Evolutionary conservation across 2,113 vertebrate genomes (phyloP).

Genomic region (Edolisoma coerulescens): DNA sequence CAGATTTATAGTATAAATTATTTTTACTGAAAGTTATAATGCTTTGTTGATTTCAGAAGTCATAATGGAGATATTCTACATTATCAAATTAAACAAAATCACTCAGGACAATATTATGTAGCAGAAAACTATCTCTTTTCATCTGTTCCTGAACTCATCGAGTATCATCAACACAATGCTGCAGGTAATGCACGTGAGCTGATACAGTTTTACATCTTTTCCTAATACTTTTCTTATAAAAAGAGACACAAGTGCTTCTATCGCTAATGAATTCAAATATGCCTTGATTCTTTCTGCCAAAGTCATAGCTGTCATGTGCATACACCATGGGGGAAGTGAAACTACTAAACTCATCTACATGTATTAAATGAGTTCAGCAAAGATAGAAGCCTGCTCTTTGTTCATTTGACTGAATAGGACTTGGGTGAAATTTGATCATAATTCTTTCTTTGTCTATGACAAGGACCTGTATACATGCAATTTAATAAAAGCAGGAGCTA

Average conservation of each 20-base stretch:
- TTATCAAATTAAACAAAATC: slow-evolving; percentile 84
- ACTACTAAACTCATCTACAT: background rate
- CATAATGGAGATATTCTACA: slow-evolving; percentile 73
- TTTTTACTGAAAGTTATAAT: background rate
- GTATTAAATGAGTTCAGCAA: background rate
- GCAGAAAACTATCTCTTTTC: slow-evolving; percentile 80
- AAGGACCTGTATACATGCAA: background rate
- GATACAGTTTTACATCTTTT: background rate
- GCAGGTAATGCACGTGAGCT: slow-evolving; percentile 71
- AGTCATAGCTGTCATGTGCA: background rate
- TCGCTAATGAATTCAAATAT: background rate
- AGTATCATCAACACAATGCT: slow-evolving; percentile 86
- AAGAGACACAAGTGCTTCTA: background rate
- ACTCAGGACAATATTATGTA: slow-evolving; percentile 75
- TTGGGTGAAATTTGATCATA: background rate
- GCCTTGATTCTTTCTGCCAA: background rate
- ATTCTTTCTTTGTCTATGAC: background rate
- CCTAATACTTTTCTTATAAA: background rate
- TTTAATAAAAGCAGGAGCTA: background rate
- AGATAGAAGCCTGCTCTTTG: background rate
- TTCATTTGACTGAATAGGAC: background rate
- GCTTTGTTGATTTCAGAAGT: slow-evolving; percentile 42
- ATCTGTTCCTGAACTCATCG: slow-evolving; percentile 80
- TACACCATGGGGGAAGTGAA: background rate
- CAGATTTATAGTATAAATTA: background rate